Evolutionary conservation across 2,113 vertebrate genomes (phyloP).

Genomic region (Semicossyphus pulcher): DNA sequence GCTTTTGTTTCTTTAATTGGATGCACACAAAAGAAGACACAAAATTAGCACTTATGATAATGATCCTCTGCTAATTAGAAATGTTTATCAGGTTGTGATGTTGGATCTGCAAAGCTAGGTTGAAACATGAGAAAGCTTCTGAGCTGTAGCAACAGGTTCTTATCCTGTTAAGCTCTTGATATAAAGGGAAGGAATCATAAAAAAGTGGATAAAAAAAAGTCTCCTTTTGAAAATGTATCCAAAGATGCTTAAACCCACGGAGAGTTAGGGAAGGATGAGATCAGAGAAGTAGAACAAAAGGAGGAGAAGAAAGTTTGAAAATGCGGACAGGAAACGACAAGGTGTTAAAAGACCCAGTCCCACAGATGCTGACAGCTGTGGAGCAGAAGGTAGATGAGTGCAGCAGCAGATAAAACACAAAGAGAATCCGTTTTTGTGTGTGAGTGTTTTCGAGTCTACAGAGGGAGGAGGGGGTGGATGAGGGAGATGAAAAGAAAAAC

Average conservation of each 20-base stretch:
- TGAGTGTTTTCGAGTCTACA: slow-evolving; percentile 38
- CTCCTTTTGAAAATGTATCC: slow-evolving; percentile 16
- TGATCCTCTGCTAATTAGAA: not conserved
- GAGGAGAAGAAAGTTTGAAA: slow-evolving; percentile 41
- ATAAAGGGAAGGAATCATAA: not conserved
- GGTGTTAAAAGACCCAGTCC: slow-evolving; percentile 40
- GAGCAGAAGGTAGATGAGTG: slow-evolving; percentile 64
- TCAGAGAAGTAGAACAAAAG: slow-evolving; percentile 36
- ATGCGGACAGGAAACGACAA: slow-evolving; percentile 41
- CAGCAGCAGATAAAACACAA: slow-evolving; percentile 66
- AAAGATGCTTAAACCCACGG: slow-evolving; percentile 14
- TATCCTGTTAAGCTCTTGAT: slow-evolving; percentile 14
- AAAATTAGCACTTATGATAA: not conserved
- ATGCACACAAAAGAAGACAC: not conserved
- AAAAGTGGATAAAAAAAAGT: not conserved
- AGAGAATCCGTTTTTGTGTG: slow-evolving; percentile 51
- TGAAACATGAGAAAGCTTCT: not conserved
- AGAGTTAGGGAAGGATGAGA: slow-evolving; percentile 16
- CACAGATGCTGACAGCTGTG: slow-evolving; percentile 69
- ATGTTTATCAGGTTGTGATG: not conserved
- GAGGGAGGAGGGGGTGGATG: slow-evolving; percentile 49
- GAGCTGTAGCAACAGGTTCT: slow-evolving; percentile 13
- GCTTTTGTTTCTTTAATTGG: not conserved
- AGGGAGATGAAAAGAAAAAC: slow-evolving; percentile 65
- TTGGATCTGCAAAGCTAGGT: not conserved